A percentile compares a stretch with the other conserved stretches of the same genome.
These are phyloP conservation scores for Trilocha varians DNA, from an alignment of 2,888 invertebrate genomes.

Conservation along the genomic window DNA sequence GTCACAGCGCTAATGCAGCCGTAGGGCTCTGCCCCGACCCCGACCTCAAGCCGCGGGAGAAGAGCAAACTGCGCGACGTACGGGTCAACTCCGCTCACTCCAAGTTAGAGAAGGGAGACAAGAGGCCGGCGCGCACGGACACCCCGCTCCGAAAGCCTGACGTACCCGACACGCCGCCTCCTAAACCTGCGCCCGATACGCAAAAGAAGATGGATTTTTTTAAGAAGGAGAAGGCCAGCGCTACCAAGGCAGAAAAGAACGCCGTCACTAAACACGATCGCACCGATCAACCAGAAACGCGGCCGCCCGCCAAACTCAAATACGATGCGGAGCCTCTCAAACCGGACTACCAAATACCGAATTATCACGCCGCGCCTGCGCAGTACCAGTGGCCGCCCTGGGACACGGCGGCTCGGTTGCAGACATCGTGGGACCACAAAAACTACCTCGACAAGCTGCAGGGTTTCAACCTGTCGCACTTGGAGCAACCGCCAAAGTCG, in stretches of 20 bases:
- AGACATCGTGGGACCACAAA: constrained; percentile 71
- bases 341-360: constrained; percentile 78
- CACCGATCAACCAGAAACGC: constrained; percentile 36
- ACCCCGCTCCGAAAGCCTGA: constrained; percentile 59
- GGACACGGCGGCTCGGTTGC: constrained; percentile 67
- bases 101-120: constrained; percentile 60
- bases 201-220: constrained; percentile 68
- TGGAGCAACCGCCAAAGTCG: constrained; percentile 74
- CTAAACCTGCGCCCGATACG: constrained; percentile 47
- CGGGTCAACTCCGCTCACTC: constrained; percentile 66
- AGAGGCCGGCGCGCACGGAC: constrained; percentile 48
- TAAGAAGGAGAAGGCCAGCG: constrained; percentile 63
- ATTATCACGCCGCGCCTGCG: constrained; percentile 75
- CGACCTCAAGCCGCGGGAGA: constrained; percentile 53
- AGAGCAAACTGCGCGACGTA: constrained; percentile 62
- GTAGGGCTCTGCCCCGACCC: constrained; percentile 52
- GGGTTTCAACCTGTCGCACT: constrained; percentile 72
- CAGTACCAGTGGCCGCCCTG: constrained; percentile 79
- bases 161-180: constrained; percentile 63
- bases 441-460: constrained; percentile 75
- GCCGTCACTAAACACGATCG: constrained; percentile 61
- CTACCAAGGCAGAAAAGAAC: constrained; percentile 51
- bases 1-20: constrained; percentile 62
- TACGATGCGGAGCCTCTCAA: constrained; percentile 72
- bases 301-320: constrained; percentile 39